A percentile compares a stretch with the other conserved stretches of the same genome.
Conservation (phyloP, 2,113 vertebrate species). For the Himantopus leucocephalus region DNA sequence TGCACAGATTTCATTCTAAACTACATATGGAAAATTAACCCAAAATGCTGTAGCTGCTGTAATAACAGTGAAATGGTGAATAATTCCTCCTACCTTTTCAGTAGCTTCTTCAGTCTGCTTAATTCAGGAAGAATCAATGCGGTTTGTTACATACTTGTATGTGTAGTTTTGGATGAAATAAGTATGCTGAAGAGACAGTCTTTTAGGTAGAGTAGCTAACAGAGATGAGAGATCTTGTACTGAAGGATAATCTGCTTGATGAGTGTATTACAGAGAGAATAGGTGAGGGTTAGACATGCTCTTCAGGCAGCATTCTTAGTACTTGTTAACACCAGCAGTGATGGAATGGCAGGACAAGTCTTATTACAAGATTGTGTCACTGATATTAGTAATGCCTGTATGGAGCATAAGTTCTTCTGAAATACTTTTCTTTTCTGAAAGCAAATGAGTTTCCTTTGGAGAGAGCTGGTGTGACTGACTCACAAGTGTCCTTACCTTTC, state of each 20-base stretch:
- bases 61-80: not conserved
- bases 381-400: not conserved
- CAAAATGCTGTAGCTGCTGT: not conserved
- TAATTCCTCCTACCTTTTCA: not conserved
- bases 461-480: not conserved
- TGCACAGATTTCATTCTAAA: not conserved
- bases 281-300: not conserved
- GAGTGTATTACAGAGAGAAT: not conserved
- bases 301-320: not conserved
- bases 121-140: not conserved
- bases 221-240: not conserved
- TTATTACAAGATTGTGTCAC: not conserved
- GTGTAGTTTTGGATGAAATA: not conserved
- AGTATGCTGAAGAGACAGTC: not conserved
- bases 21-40: not conserved
- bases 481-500: not conserved
- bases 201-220: not conserved
- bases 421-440: slow-evolving; percentile 45
- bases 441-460: slow-evolving; percentile 11
- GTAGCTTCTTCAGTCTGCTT: not conserved
- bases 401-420: slow-evolving; percentile 11
- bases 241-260: not conserved
- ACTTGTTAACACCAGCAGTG: not conserved
- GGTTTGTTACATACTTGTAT: not conserved
- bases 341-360: not conserved